phyloP scores from a whole-genome alignment of 2,113 vertebrate genomes.

The Carassius gibelio region DNA sequence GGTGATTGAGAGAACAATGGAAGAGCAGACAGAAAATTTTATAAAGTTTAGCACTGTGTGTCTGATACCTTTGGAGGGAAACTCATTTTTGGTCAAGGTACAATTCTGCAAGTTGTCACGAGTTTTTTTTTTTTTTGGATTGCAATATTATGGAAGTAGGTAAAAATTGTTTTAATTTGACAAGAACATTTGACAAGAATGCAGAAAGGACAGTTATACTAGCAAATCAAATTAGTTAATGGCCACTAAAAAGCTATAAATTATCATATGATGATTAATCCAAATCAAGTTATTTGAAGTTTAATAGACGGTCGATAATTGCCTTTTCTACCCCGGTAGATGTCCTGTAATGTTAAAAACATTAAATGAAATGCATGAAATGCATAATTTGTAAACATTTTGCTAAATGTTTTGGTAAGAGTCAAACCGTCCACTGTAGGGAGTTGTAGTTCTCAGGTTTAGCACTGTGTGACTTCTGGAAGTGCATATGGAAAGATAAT shows the following conservation, averaged over 20 bases:
- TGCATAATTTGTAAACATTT: too few species aligned
- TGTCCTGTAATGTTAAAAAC: too few species aligned
- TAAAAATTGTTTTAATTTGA: background rate
- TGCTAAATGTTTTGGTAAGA: too few species aligned
- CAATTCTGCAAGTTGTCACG: background rate
- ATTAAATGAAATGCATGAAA: too few species aligned
- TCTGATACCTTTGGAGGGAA: background rate
- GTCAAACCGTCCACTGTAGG: background rate
- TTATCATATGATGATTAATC: background rate
- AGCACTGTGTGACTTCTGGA: slow-evolving; percentile 25
- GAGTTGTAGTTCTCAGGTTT: background rate
- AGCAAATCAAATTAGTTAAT: background rate
- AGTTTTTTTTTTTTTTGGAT: background rate
- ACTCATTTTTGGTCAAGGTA: background rate
- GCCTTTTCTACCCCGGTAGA: too few species aligned
- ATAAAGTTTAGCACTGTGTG: slow-evolving; percentile 18
- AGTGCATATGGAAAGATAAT: slow-evolving; percentile 8
- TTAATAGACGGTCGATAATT: background rate
- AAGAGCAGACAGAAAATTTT: background rate
- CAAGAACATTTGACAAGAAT: background rate
- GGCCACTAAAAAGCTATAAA: background rate
- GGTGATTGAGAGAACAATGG: background rate
- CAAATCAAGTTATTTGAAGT: background rate
- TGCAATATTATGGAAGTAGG: background rate
- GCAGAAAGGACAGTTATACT: too few species aligned